Evolutionary conservation across 2,797 vertebrate species (phyloP), one percentile per base, ranked within the genome.

Genomic region (Melopsittacus undulatus): DNA sequence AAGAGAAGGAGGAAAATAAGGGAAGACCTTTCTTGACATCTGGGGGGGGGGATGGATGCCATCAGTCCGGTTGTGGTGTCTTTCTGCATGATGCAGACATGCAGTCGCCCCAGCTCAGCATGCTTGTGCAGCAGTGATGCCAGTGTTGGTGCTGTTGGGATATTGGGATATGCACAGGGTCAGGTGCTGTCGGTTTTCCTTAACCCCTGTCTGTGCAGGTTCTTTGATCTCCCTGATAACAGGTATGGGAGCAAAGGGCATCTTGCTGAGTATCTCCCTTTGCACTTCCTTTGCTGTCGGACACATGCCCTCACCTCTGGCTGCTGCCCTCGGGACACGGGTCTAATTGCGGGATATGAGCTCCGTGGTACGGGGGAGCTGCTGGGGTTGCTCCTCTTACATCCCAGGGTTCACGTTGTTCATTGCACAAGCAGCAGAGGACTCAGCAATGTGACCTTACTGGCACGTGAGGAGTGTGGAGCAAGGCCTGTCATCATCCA

Each of bases 351-450:
- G 15, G 56, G 23, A 17, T 36, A 26, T n/a, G 34, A 59, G 23
- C n/a, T 36, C 23, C 8, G 34, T 23, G 10, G 15, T 26, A 23
- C n/a, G n/a, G 56, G n/a, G 23, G n/a, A 59, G 56, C 56, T 36
- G 56, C 56, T 36, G 56, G 26, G 9, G 40, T 32, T 49, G 8
- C 51, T 56, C 15, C 62, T 46, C 45, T 30, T 4, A 1, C 5
- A 0, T 0, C 10, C 45, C 59, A 4, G 32, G 45, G 38, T 49
- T 75, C 43, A 11, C 1, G 0, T 10, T 6, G 13, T 8, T 78
- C 54, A 5, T 54, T 77, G 51, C 69, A 69, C 75, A 24, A 76
- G 63, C 26, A 40, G 38, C 40, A 29, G 69, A 11, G 40, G 38
- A 8, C 62, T 27, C 54, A 12, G 52, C 43, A 48, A 2, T 5